Conservation (phyloP, 2,113 vertebrate species). For the Loxodonta africana region DNA sequence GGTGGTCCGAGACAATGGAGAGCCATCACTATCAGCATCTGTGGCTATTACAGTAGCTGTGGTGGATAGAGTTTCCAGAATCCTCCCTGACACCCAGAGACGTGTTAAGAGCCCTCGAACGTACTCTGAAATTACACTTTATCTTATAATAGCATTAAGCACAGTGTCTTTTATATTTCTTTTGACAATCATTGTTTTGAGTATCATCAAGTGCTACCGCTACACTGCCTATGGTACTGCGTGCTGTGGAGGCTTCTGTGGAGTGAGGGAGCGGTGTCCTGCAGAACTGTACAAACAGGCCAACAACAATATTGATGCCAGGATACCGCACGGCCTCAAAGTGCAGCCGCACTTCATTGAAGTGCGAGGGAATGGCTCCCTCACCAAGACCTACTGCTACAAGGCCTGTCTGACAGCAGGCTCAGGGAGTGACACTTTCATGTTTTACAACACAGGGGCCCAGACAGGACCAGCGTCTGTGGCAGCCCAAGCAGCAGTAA, state of each 20-base stretch:
- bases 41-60: constrained; percentile 92
- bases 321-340: constrained; percentile 93
- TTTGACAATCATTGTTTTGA: constrained; percentile 94
- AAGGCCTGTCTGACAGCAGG: constrained; percentile 97
- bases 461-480: constrained; percentile 91
- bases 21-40: constrained; percentile 93
- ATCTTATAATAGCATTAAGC: constrained; percentile 97
- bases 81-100: constrained; percentile 93
- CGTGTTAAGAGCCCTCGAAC: constrained; percentile 91
- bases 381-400: constrained; percentile 99
- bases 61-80: constrained; percentile 94
- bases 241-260: constrained; percentile 94
- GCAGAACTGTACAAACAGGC: constrained; percentile 92
- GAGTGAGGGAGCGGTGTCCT: constrained; percentile 90
- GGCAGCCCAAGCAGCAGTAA: constrained; percentile 91
- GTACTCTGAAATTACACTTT: constrained; percentile 95
- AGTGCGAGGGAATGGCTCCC: constrained; percentile 96
- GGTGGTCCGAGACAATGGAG: constrained; percentile 93
- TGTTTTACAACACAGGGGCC: constrained; percentile 98
- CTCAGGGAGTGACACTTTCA: constrained; percentile 98
- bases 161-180: constrained; percentile 97
- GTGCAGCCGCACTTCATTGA: constrained; percentile 98
- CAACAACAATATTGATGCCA: constrained; percentile 93
- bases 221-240: constrained; percentile 93
- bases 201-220: constrained; percentile 95